Evolutionary conservation across 2,113 vertebrate species (phyloP).

Genomic region (Chionodraco myersi): DNA sequence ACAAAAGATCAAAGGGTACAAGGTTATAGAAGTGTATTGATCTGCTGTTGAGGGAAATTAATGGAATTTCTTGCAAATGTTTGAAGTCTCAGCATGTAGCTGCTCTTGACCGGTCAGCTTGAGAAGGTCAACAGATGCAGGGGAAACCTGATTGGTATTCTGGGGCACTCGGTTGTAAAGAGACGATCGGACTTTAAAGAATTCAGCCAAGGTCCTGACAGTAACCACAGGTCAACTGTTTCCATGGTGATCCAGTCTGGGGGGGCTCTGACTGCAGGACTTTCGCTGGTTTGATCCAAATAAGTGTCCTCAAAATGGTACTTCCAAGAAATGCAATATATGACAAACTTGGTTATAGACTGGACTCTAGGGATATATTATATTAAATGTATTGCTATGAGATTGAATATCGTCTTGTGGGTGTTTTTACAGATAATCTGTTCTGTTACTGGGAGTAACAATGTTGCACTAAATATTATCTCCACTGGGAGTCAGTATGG

Average conservation of each 20-base stretch:
- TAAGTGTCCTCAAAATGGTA: background rate
- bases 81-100: slow-evolving; percentile 38
- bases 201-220: slow-evolving; percentile 56
- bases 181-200: slow-evolving; percentile 39
- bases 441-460: background rate
- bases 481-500: slow-evolving; percentile 55
- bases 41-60: slow-evolving; percentile 33
- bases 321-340: background rate
- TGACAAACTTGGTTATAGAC: background rate
- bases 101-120: slow-evolving; percentile 40
- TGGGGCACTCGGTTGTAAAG: slow-evolving; percentile 48
- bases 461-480: slow-evolving; percentile 10
- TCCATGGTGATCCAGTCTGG: slow-evolving; percentile 10
- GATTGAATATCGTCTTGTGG: background rate
- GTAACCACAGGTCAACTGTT: slow-evolving; percentile 38
- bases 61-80: slow-evolving; percentile 33
- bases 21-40: slow-evolving; percentile 27
- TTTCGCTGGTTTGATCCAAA: slow-evolving; percentile 2
- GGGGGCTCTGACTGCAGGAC: background rate
- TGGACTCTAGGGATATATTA: background rate
- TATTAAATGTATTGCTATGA: background rate
- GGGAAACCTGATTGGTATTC: slow-evolving; percentile 51
- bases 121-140: slow-evolving; percentile 49
- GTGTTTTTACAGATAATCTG: background rate
- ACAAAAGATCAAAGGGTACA: background rate